Percentiles rank a stretch among this genome's conserved stretches.
These are phyloP conservation scores for Neuroterus valhalla DNA, from an alignment of 1,140 invertebrate species.

Conservation along the genomic window DNA sequence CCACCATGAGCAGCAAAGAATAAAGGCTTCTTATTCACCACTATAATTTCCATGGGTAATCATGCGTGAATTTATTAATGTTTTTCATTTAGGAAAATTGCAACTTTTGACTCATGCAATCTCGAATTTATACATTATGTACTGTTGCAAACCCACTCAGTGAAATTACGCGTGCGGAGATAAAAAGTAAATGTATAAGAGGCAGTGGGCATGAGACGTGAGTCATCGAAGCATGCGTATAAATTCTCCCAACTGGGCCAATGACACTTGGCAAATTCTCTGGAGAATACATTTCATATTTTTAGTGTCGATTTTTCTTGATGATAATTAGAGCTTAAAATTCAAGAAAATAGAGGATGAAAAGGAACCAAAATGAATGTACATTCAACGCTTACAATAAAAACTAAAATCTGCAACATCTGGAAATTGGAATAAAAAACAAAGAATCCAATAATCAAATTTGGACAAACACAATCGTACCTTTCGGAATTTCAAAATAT, in stretches of 20 bases:
- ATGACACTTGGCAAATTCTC: slow-evolving; percentile 15
- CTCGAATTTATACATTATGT: neutral
- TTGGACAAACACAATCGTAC: too few species aligned
- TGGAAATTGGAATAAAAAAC: too few species aligned
- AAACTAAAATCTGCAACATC: too few species aligned
- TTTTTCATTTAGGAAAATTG: neutral
- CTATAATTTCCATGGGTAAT: too few species aligned
- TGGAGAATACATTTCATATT: neutral
- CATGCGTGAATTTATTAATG: neutral
- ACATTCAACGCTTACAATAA: too few species aligned
- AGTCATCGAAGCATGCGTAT: slow-evolving; percentile 8
- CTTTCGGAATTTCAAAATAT: too few species aligned
- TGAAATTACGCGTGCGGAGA: neutral
- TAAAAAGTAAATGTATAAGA: slow-evolving; percentile 13
- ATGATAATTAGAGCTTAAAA: too few species aligned
- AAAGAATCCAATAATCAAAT: too few species aligned
- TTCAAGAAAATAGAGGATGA: neutral
- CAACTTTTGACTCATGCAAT: neutral
- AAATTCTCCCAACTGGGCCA: slow-evolving; percentile 22
- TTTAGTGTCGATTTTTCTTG: too few species aligned
- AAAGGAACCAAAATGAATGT: too few species aligned
- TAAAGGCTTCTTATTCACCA: too few species aligned
- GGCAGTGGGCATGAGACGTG: slow-evolving; percentile 7
- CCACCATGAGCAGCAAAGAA: too few species aligned
- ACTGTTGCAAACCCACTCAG: neutral